Evolutionary conservation across 2,888 invertebrate species (phyloP).

Genomic region (Trichopria drosophilae): DNA sequence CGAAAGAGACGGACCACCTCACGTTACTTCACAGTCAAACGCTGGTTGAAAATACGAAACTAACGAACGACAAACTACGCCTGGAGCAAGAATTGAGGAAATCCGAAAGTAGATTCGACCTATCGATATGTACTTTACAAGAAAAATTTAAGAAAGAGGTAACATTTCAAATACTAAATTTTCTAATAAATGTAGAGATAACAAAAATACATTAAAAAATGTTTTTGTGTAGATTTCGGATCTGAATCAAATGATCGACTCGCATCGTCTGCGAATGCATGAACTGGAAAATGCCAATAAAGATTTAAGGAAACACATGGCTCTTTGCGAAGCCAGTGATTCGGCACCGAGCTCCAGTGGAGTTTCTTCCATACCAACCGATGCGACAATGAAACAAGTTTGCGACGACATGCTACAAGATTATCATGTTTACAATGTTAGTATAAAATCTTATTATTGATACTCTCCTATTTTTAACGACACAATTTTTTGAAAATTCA

Average conservation of each 20-base stretch:
- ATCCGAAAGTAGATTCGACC: constrained; percentile 48
- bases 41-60: constrained; percentile 72
- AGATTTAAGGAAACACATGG: constrained; percentile 54
- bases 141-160: constrained; percentile 55
- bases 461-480: background rate
- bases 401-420: constrained; percentile 52
- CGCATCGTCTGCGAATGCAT: constrained; percentile 57
- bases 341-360: constrained; percentile 58
- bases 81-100: constrained; percentile 69
- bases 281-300: constrained; percentile 57
- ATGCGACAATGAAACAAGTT: constrained; percentile 44
- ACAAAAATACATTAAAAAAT: no score
- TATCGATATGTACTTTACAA: constrained; percentile 46
- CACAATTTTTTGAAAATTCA: constrained; percentile 7
- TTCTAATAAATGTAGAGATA: no score
- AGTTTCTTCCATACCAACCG: constrained; percentile 52
- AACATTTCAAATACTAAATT: no score
- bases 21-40: constrained; percentile 75
- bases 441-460: constrained; percentile 17
- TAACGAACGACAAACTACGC: constrained; percentile 70
- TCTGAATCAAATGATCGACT: constrained; percentile 61
- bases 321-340: constrained; percentile 53
- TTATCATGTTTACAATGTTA: constrained; percentile 51
- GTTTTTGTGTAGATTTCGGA: constrained; percentile 47
- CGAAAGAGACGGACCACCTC: constrained; percentile 71